These are phyloP conservation scores for Lophotriccus pileatus DNA, from an alignment of 2,797 vertebrate species.

Conservation along the genomic window DNA sequence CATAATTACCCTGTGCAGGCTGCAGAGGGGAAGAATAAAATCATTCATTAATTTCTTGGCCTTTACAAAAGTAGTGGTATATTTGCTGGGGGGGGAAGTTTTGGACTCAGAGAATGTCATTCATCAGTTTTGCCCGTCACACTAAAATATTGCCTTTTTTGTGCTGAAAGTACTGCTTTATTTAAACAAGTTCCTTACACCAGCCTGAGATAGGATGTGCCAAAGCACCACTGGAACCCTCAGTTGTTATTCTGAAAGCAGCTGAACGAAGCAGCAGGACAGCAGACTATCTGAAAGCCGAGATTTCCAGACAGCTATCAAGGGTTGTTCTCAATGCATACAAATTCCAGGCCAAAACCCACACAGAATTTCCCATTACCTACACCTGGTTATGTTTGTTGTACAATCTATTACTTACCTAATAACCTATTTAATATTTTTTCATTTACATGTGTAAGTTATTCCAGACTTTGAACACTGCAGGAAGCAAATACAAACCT, in stretches of 20 bases:
- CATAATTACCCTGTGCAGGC: conserved; percentile 77
- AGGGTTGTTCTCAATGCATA: not conserved
- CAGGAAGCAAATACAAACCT: not conserved
- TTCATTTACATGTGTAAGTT: not conserved
- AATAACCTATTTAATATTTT: not conserved
- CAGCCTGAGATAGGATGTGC: not conserved
- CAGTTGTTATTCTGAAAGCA: conserved; percentile 27
- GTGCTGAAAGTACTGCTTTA: conserved; percentile 7
- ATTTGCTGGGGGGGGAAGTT: conserved; percentile 27
- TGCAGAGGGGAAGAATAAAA: conserved; percentile 76
- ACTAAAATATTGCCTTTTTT: conserved; percentile 60
- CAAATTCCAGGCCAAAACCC: not conserved
- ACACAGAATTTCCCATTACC: not conserved
- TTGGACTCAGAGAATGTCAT: conserved; percentile 41
- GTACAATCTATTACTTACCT: not conserved
- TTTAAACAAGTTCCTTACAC: conserved; percentile 40
- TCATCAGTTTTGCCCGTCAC: conserved; percentile 39
- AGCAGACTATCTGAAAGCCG: not conserved
- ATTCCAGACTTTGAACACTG: not conserved
- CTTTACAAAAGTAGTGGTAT: conserved; percentile 69
- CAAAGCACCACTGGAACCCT: not conserved
- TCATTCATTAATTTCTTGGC: conserved; percentile 76
- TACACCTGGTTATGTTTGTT: not conserved
- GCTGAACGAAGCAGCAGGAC: not conserved
- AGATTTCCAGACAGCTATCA: not conserved